A percentile compares a stretch with the other conserved stretches of the same genome.
Evolutionary conservation across 2,797 vertebrate species (phyloP).

Genomic region (Halcyon smyrnensis): DNA sequence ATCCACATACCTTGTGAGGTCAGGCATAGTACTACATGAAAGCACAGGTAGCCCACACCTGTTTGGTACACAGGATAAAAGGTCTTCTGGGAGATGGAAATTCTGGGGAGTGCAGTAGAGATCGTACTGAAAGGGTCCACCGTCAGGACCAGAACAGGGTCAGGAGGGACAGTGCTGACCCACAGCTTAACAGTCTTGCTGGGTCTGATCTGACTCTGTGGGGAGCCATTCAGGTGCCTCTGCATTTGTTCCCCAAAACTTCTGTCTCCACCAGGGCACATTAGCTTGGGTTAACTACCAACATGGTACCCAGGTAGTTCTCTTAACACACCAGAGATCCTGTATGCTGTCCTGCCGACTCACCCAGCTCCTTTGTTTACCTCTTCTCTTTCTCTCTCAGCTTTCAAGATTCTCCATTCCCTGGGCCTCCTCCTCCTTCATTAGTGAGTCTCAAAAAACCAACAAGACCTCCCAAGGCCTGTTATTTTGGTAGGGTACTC

Average conservation of each 20-base stretch:
- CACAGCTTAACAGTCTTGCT: background rate
- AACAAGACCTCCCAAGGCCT: background rate
- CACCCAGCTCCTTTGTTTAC: background rate
- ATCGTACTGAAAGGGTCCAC: background rate
- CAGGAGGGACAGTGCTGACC: background rate
- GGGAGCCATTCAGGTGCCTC: background rate
- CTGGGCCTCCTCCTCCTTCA: background rate
- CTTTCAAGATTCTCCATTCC: background rate
- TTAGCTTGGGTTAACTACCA: background rate
- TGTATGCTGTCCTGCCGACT: background rate
- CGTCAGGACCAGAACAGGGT: background rate
- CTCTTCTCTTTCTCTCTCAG: background rate
- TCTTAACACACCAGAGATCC: background rate
- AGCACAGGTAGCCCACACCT: background rate
- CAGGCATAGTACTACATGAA: background rate
- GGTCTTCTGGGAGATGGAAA: background rate
- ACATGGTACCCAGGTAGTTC: background rate
- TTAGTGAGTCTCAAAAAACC: background rate
- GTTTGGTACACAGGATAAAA: background rate
- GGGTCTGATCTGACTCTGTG: background rate
- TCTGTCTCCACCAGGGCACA: background rate
- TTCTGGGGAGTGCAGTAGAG: background rate
- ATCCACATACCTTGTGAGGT: background rate
- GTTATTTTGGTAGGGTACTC: background rate
- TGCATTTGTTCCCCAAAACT: background rate